A percentile compares a stretch with the other conserved stretches of the same genome.
phyloP scores from a whole-genome alignment of 2,888 invertebrate genomes.

The Sylvicola cinctus region DNA sequence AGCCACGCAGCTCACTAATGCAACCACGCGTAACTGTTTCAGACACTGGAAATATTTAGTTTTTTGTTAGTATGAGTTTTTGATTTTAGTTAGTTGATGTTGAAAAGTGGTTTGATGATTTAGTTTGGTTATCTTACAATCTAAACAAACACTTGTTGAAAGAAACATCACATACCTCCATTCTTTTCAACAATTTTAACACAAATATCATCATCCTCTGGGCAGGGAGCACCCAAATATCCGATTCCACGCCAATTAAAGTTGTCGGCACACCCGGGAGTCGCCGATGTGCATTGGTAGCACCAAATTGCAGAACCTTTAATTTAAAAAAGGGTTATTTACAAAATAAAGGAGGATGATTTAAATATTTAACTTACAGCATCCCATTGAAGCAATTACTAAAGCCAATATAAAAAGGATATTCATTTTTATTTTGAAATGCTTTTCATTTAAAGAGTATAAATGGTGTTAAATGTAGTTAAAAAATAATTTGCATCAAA shows the following conservation, averaged over 20 bases:
- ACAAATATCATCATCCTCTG: slow-evolving; percentile 67
- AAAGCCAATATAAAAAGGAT: too few relatives aligned
- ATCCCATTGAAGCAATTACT: too few relatives aligned
- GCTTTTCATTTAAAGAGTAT: too few relatives aligned
- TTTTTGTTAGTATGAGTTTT: background rate
- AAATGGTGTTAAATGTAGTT: too few relatives aligned
- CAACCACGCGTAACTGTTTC: slow-evolving; percentile 68
- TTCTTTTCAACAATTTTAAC: slow-evolving; percentile 72
- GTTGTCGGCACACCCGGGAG: slow-evolving; percentile 67
- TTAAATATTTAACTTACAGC: too few relatives aligned
- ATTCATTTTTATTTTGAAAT: too few relatives aligned
- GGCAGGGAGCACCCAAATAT: slow-evolving; percentile 60
- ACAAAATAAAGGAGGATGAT: background rate
- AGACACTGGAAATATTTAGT: slow-evolving; percentile 32
- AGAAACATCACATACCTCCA: slow-evolving; percentile 38
- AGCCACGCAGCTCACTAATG: slow-evolving; percentile 52
- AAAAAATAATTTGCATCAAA: too few relatives aligned
- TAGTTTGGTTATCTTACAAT: background rate
- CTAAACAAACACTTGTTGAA: background rate
- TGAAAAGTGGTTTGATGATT: too few relatives aligned
- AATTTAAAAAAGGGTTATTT: slow-evolving; percentile 7
- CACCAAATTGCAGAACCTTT: slow-evolving; percentile 59
- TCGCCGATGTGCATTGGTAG: slow-evolving; percentile 73
- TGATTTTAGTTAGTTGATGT: too few relatives aligned
- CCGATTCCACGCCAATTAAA: slow-evolving; percentile 63